These are phyloP conservation scores for Eubasilissa splendida DNA, from an alignment of 2,888 invertebrate species.

Conservation along the genomic window DNA sequence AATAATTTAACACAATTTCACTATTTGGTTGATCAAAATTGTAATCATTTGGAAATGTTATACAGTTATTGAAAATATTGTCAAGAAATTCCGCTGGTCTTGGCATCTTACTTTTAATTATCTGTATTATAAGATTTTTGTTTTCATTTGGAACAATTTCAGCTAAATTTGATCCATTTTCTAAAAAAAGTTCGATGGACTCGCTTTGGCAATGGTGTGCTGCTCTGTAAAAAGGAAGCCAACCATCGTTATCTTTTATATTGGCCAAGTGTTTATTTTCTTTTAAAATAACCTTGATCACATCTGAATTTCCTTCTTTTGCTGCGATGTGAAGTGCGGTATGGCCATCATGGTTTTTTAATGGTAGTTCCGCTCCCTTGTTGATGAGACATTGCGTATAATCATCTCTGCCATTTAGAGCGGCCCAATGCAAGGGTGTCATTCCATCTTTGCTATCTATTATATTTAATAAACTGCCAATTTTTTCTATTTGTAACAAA, in stretches of 20 bases:
- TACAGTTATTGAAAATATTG: constrained; percentile 71
- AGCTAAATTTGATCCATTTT: constrained; percentile 69
- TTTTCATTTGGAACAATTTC: constrained; percentile 65
- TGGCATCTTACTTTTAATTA: constrained; percentile 70
- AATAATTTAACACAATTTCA: constrained; percentile 70
- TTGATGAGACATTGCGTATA: constrained; percentile 68
- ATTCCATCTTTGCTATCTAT: constrained; percentile 63
- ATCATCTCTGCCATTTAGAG: constrained; percentile 68
- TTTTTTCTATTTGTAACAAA: constrained; percentile 40
- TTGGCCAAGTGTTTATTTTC: constrained; percentile 9
- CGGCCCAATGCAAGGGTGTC: constrained; percentile 73
- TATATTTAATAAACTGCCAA: constrained; percentile 18
- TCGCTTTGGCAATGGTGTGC: constrained; percentile 75
- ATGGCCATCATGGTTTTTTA: constrained; percentile 60
- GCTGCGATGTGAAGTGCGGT: constrained; percentile 71
- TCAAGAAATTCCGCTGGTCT: constrained; percentile 72
- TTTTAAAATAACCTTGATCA: constrained; percentile 60
- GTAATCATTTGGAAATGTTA: constrained; percentile 66
- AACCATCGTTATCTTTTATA: constrained; percentile 60
- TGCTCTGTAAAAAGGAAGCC: constrained; percentile 69
- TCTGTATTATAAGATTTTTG: constrained; percentile 70
- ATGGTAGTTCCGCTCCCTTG: constrained; percentile 67
- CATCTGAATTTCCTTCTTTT: constrained; percentile 65
- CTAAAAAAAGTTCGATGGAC: constrained; percentile 67
- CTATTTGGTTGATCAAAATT: constrained; percentile 67